Conservation (phyloP, 1,140 invertebrate species). For the Drosophila bocqueti region DNA sequence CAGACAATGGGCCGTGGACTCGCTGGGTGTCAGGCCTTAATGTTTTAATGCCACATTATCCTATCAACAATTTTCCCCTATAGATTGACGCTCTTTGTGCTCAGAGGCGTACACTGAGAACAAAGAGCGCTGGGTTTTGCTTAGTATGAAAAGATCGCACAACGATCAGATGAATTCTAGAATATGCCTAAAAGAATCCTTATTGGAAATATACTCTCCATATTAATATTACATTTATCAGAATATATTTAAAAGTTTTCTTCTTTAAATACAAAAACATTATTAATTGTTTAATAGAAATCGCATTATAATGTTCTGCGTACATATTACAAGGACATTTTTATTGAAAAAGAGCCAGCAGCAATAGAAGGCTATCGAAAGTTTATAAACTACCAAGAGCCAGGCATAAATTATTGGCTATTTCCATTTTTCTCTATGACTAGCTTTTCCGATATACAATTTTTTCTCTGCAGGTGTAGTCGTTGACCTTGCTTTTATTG, state of each 20-base stretch:
- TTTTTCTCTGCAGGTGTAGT: conserved; percentile 27
- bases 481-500: conserved; percentile 61
- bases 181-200: neutral
- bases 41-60: conserved; percentile 77
- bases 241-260: neutral
- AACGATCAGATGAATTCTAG: neutral
- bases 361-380: neutral
- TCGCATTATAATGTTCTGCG: too few species aligned
- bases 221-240: neutral
- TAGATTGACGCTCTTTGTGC: conserved; percentile 32
- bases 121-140: neutral
- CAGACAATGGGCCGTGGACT: conserved; percentile 31
- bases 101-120: conserved; percentile 4
- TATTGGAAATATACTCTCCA: neutral
- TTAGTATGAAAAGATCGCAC: neutral
- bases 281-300: too few species aligned
- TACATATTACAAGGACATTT: too few species aligned
- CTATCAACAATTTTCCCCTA: conserved; percentile 69
- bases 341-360: too few species aligned
- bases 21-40: conserved; percentile 55
- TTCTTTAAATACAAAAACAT: neutral
- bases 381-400: neutral
- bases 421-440: neutral
- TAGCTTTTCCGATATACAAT: neutral
- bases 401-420: neutral